Percentiles rank a stretch among this genome's conserved stretches.
Evolutionary conservation across 2,797 vertebrate species (phyloP).

Genomic region (Tragopan temminckii): DNA sequence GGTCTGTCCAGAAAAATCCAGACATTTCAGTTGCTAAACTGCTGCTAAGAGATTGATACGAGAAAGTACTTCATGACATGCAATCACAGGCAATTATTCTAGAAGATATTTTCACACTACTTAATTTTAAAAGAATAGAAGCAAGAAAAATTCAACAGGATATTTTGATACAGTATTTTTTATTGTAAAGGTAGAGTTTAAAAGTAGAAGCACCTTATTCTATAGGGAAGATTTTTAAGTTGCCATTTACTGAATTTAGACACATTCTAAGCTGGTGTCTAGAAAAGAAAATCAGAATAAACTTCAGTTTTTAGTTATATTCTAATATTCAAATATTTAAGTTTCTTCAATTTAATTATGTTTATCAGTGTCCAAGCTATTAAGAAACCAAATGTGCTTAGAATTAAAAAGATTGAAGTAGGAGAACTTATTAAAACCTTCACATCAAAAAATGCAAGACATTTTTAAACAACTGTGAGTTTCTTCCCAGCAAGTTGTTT

Average conservation of each 20-base stretch:
- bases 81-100: background rate
- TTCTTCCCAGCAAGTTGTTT: conserved; percentile 30
- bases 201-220: background rate
- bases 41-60: background rate
- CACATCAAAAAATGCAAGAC: conserved; percentile 7
- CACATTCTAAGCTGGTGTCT: background rate
- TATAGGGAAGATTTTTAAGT: background rate
- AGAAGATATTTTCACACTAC: background rate
- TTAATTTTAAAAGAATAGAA: background rate
- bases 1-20: background rate
- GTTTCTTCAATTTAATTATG: conserved; percentile 15
- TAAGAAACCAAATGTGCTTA: conserved; percentile 27
- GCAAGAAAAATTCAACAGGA: background rate
- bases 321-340: background rate
- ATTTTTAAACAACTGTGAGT: conserved; percentile 29
- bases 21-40: background rate
- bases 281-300: background rate
- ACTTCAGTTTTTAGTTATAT: background rate
- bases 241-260: background rate
- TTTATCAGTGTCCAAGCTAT: background rate
- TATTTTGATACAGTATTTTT: background rate
- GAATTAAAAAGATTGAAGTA: background rate
- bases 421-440: background rate
- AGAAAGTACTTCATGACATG: background rate
- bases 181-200: background rate